Evolutionary conservation across 2,888 invertebrate species (phyloP).

Genomic region (Synergus itoensis): DNA sequence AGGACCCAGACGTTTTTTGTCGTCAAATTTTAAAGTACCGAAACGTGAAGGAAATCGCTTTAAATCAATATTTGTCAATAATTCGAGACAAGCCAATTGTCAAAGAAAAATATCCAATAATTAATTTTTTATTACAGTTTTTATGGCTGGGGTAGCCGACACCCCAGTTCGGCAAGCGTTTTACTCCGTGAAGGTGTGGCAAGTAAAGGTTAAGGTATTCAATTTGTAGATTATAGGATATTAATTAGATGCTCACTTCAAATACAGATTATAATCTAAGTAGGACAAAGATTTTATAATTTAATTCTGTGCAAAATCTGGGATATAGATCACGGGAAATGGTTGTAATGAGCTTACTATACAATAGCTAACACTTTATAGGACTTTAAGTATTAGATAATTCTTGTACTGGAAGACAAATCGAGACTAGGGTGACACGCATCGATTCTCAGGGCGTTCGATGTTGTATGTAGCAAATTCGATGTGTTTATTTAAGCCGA

Average conservation of each 20-base stretch:
- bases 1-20: too few relatives aligned
- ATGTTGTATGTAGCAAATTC: slow-evolving; percentile 52
- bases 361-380: neutral
- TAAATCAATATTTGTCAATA: too few relatives aligned
- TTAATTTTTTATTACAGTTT: too few relatives aligned
- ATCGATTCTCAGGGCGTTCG: slow-evolving; percentile 34
- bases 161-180: too few relatives aligned
- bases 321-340: neutral
- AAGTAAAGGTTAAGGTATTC: too few relatives aligned
- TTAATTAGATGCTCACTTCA: neutral
- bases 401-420: slow-evolving; percentile 24
- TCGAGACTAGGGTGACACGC: slow-evolving; percentile 47
- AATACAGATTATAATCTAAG: neutral
- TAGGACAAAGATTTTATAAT: neutral
- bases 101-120: too few relatives aligned
- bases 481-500: slow-evolving; percentile 60
- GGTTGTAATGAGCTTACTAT: neutral
- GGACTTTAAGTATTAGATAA: neutral
- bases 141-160: too few relatives aligned
- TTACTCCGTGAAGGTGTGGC: too few relatives aligned
- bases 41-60: too few relatives aligned
- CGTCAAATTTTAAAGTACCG: too few relatives aligned
- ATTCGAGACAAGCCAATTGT: too few relatives aligned
- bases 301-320: neutral
- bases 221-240: neutral